These are phyloP conservation scores for Trachops cirrhosus DNA, from an alignment of 2,797 vertebrate genomes.

Conservation along the genomic window DNA sequence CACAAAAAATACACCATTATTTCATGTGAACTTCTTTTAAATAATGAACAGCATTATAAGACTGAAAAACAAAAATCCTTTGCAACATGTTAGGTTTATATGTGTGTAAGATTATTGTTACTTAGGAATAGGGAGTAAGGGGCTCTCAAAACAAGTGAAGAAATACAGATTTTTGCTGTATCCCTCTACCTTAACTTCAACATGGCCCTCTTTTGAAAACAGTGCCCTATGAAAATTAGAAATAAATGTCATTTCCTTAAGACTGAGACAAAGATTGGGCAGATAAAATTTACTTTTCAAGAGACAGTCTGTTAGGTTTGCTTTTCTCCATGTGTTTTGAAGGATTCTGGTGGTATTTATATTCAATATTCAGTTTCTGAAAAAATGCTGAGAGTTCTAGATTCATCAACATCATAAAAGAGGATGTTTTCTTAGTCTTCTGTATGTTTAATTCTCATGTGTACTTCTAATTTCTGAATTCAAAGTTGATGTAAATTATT, in stretches of 20 bases:
- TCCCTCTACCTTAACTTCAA: background rate
- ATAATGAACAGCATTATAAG: background rate
- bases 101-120: background rate
- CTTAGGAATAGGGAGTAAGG: background rate
- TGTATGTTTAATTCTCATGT: background rate
- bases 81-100: background rate
- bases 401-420: conserved; percentile 39
- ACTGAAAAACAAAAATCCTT: conserved; percentile 29
- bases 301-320: conserved; percentile 4
- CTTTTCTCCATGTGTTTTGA: conserved; percentile 33
- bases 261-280: conserved; percentile 37
- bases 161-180: conserved; percentile 15
- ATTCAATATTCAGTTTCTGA: conserved; percentile 56
- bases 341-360: conserved; percentile 38
- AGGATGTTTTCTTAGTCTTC: conserved; percentile 22
- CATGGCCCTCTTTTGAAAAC: conserved; percentile 17
- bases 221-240: background rate
- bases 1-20: background rate
- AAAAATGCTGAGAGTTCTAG: background rate
- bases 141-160: conserved; percentile 18
- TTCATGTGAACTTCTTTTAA: background rate
- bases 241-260: conserved; percentile 41
- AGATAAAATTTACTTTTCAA: conserved; percentile 50
- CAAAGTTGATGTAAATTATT: conserved; percentile 27
- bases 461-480: conserved; percentile 50